A percentile compares a stretch with the other conserved stretches of the same genome.
Evolutionary conservation across 2,113 vertebrate species (phyloP).

Genomic region (Cochlearius cochlearius): DNA sequence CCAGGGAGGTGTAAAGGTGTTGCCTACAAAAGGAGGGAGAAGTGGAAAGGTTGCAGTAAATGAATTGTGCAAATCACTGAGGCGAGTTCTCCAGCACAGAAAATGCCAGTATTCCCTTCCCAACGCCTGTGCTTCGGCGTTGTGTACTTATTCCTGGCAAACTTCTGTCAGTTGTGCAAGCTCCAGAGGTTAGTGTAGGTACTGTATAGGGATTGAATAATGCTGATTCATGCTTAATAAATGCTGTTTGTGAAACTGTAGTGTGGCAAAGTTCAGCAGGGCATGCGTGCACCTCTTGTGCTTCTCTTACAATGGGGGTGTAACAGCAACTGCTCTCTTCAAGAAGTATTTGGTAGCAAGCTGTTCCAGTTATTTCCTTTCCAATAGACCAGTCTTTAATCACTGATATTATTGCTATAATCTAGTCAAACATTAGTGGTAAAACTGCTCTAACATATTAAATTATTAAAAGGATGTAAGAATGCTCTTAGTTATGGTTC

Average conservation of each 20-base stretch:
- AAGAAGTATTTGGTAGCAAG: background rate
- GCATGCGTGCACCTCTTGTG: background rate
- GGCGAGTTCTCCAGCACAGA: background rate
- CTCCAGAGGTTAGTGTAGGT: background rate
- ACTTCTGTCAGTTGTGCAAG: background rate
- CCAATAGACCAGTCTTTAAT: background rate
- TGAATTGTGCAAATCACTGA: background rate
- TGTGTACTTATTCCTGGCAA: background rate
- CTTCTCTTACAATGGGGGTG: background rate
- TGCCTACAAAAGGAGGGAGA: background rate
- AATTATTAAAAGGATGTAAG: background rate
- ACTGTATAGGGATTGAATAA: background rate
- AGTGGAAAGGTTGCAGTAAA: background rate
- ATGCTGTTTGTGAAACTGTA: background rate
- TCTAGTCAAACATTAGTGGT: background rate
- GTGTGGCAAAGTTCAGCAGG: background rate
- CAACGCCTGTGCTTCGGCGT: accelerated
- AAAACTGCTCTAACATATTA: background rate
- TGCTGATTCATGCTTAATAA: background rate
- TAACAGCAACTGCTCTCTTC: background rate
- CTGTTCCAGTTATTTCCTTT: background rate
- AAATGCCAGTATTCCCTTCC: background rate
- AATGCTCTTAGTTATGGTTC: background rate
- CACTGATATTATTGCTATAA: background rate
- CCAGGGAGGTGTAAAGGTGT: background rate